phyloP scores from a whole-genome alignment of 2,797 vertebrate species.

The Spinibarbus caldwelli region DNA sequence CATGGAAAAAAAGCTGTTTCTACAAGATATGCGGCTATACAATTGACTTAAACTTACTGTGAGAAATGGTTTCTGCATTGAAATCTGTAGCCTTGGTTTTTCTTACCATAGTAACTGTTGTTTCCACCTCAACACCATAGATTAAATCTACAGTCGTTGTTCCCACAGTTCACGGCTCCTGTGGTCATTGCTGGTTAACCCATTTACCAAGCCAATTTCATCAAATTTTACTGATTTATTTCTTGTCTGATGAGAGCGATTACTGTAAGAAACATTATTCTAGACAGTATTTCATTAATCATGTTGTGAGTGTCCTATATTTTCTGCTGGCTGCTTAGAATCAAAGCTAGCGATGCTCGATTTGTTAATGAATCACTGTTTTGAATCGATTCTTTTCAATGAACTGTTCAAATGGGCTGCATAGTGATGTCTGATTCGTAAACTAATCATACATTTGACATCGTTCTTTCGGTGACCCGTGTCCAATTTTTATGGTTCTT shows the following conservation, averaged over 20 bases:
- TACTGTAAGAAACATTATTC: neutral
- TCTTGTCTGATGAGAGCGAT: neutral
- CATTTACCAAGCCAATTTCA: neutral
- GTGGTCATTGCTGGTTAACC: neutral
- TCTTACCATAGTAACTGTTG: slow-evolving; percentile 9
- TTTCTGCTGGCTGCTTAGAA: neutral
- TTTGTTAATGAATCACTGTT: neutral
- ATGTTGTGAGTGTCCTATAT: neutral
- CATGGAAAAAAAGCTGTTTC: neutral
- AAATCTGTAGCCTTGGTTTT: neutral
- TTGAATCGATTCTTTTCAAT: neutral
- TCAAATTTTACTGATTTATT: neutral
- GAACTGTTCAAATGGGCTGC: neutral
- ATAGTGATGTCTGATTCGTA: neutral
- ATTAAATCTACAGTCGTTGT: neutral
- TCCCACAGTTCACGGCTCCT: neutral
- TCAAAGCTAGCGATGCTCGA: neutral
- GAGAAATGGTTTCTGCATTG: neutral
- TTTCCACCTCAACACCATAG: neutral
- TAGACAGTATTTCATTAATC: neutral
- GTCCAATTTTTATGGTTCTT: neutral
- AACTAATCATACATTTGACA: neutral
- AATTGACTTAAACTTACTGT: neutral
- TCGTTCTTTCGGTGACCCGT: neutral
- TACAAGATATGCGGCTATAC: neutral